Evolutionary conservation across 2,113 vertebrate species (phyloP).

Genomic region (Gallinago media): DNA sequence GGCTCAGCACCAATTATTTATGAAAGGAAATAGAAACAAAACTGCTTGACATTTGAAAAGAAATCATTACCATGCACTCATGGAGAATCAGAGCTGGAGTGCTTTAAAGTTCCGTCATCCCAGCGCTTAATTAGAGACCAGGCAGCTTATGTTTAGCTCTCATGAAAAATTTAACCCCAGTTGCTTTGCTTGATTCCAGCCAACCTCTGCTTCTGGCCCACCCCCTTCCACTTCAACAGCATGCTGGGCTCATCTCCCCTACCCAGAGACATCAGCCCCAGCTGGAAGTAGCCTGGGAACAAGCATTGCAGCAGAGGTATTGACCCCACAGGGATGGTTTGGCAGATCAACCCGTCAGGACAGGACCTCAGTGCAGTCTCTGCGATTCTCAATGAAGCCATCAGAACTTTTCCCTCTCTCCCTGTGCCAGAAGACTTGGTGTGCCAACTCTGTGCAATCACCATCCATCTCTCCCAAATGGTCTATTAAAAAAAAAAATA

Average conservation of each 20-base stretch:
- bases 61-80: conserved; percentile 77
- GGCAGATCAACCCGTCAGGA: not conserved
- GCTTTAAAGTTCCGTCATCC: conserved; percentile 56
- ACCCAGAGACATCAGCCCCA: not conserved
- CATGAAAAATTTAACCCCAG: conserved; percentile 40
- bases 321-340: not conserved
- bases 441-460: fast-evolving
- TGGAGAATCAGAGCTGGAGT: conserved; percentile 77
- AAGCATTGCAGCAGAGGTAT: not conserved
- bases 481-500: too few relatives aligned
- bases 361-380: too few relatives aligned
- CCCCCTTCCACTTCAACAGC: not conserved
- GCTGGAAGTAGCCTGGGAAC: not conserved
- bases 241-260: not conserved
- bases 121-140: conserved; percentile 55
- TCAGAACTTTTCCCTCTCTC: not conserved
- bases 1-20: conserved; percentile 68
- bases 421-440: not conserved
- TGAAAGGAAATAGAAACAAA: conserved; percentile 70
- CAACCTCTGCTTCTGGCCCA: not conserved
- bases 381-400: not conserved
- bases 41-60: conserved; percentile 82
- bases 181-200: not conserved
- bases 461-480: too few relatives aligned
- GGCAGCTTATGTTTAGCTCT: conserved; percentile 30